A percentile compares a stretch with the other conserved stretches of the same genome.
Evolutionary conservation across 2,888 invertebrate genomes (phyloP).

Genomic region (Nysson spinosus): DNA sequence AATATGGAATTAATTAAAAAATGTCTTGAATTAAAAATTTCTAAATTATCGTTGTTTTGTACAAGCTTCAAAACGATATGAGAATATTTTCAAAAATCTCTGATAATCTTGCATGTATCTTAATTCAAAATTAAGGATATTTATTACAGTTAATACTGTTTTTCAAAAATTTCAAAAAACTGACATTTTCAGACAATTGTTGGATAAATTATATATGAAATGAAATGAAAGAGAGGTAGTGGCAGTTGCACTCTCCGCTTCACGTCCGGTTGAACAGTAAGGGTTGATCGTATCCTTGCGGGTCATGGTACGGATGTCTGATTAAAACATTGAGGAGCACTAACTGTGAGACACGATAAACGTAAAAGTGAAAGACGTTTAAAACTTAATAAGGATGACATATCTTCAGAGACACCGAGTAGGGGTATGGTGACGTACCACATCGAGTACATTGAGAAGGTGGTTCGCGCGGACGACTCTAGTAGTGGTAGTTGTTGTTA

Average conservation of each 20-base stretch:
- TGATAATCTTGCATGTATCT: too few species aligned
- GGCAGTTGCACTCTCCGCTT: constrained; percentile 43
- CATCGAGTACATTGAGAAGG: constrained; percentile 75
- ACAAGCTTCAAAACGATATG: too few species aligned
- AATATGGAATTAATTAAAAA: not conserved
- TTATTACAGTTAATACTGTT: too few species aligned
- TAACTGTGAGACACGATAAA: constrained; percentile 65
- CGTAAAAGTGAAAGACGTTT: constrained; percentile 61
- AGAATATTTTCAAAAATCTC: too few species aligned
- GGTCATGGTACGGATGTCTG: constrained; percentile 24
- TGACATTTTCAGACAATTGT: too few species aligned
- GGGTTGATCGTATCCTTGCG: constrained; percentile 26
- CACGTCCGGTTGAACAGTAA: constrained; percentile 39
- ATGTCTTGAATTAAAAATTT: too few species aligned
- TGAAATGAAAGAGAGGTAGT: not conserved
- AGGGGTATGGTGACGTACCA: constrained; percentile 76
- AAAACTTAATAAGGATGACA: constrained; percentile 65
- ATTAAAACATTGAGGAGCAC: constrained; percentile 57
- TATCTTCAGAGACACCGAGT: constrained; percentile 73
- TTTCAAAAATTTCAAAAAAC: too few species aligned
- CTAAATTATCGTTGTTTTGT: too few species aligned
- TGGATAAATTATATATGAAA: too few species aligned
- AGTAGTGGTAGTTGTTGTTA: constrained; percentile 68
- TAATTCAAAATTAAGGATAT: too few species aligned
- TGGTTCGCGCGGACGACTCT: constrained; percentile 74